Evolutionary conservation across 2,888 invertebrate species (phyloP), one percentile per base, ranked within the genome.

Genomic region (Torymus auratus): DNA sequence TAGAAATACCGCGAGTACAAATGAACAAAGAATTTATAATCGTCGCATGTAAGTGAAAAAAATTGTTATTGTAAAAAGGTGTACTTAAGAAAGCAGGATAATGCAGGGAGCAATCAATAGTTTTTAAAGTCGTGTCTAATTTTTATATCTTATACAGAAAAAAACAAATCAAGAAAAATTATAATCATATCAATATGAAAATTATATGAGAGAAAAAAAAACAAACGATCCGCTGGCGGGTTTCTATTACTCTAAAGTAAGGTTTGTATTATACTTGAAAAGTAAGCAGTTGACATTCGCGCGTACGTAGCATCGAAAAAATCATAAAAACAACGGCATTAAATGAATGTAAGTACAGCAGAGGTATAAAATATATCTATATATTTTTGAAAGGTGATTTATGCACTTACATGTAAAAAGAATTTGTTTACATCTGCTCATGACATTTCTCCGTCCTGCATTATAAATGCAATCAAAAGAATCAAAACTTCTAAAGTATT

Each of bases 251-350:
- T 53, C 17, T 28, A 53, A 52, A 61, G 23, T 69, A 60, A 62
- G 61, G 28, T 76, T 69, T 61, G 14, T 72, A 62, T 60, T 72
- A 62, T 60, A 67, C 23, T 67, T 72, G 28, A 71, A 71, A 60
- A 60, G 10, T 23, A 52, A 62, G n/a, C 12, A 53, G 53, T n/a
- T 53, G 53, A 20, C 17, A 17, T 78, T 58, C 28, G 15, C 28
- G 14, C 52, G n/a, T 17, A 58, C 10, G 1, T 15, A 15, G 3
- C 20, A 28, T 61, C 4, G 28, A 62, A 20, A 20, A 55, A 75
- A 62, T 50, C 28, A n/a, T 62, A 28, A 10, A 53, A 67, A 50
- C n/a, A 15, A 41, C 20, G 7, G 7, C 41, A 41, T 41, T 10
- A 41, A 28, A 41, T 41, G 41, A 41, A 20, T 20, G 20, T 20